Percentiles rank a stretch among this genome's conserved stretches.
Evolutionary conservation across 2,113 vertebrate species (phyloP).

Genomic region (Isurus oxyrinchus): DNA sequence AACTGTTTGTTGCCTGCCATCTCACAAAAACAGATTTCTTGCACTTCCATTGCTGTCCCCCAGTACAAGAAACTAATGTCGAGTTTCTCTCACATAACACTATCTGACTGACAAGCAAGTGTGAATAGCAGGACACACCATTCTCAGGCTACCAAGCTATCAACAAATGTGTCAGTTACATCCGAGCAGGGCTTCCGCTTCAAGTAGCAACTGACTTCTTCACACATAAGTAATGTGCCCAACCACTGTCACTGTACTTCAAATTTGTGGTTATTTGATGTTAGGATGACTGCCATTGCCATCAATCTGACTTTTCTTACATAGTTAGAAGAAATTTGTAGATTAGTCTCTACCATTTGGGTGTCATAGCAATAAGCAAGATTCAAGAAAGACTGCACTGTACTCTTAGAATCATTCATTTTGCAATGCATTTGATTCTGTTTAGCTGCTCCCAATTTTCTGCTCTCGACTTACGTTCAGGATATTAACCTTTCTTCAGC

Average conservation of each 20-base stretch:
- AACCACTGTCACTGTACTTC: not conserved
- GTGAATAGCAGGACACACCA: not conserved
- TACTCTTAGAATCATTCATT: not conserved
- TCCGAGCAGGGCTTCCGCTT: not conserved
- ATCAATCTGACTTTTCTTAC: not conserved
- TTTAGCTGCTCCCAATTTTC: not conserved
- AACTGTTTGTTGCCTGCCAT: not conserved
- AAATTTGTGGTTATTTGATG: not conserved
- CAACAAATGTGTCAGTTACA: constrained; percentile 3
- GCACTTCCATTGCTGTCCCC: not conserved
- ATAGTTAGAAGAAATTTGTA: not conserved
- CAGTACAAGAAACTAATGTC: not conserved
- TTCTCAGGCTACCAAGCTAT: not conserved
- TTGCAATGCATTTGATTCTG: not conserved
- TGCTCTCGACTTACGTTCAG: not conserved
- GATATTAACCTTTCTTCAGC: not conserved
- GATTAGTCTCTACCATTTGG: not conserved
- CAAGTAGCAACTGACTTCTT: not conserved
- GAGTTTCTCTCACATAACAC: not conserved
- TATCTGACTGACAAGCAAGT: not conserved
- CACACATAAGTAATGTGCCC: not conserved
- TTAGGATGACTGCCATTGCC: not conserved
- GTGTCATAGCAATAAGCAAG: not conserved
- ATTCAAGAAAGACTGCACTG: not conserved
- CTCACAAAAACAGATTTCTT: not conserved